Percentiles rank a stretch among this genome's conserved stretches.
Conservation (phyloP, 2,797 vertebrate species). For the Notoglanidium macrostoma region DNA sequence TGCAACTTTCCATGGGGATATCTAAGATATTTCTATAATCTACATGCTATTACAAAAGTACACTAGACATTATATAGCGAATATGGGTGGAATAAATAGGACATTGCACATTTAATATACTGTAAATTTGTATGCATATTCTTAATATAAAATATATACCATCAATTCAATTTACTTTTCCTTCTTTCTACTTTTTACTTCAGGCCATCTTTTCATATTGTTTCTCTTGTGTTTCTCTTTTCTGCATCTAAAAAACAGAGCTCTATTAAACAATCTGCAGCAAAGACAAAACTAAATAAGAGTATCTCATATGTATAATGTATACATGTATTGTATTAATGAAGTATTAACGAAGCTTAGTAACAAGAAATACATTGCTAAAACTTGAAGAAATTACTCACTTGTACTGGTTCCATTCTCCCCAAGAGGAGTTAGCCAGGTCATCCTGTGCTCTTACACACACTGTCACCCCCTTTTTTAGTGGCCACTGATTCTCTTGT, state of each 20-base stretch:
- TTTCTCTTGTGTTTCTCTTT: slow-evolving; percentile 30
- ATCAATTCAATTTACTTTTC: slow-evolving; percentile 31
- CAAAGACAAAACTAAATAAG: background rate
- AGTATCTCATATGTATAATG: background rate
- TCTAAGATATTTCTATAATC: background rate
- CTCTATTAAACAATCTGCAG: background rate
- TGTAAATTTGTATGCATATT: background rate
- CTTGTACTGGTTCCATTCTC: slow-evolving; percentile 71
- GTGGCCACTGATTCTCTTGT: slow-evolving; percentile 56
- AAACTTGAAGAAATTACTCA: slow-evolving; percentile 47
- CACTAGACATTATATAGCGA: background rate
- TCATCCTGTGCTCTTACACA: slow-evolving; percentile 73
- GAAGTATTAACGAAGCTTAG: background rate
- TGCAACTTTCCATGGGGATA: background rate
- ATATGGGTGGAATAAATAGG: background rate
- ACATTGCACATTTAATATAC: background rate
- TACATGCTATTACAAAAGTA: background rate
- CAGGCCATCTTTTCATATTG: slow-evolving; percentile 19
- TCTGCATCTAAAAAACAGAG: slow-evolving; percentile 35
- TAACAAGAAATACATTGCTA: background rate
- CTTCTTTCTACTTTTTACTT: background rate
- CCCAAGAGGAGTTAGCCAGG: slow-evolving; percentile 72
- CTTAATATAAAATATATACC: background rate
- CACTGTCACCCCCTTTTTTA: slow-evolving; percentile 57
- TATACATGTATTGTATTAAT: too few relatives aligned